phyloP scores from a whole-genome alignment of 2,888 invertebrate species.

The Lottia gigantea region DNA sequence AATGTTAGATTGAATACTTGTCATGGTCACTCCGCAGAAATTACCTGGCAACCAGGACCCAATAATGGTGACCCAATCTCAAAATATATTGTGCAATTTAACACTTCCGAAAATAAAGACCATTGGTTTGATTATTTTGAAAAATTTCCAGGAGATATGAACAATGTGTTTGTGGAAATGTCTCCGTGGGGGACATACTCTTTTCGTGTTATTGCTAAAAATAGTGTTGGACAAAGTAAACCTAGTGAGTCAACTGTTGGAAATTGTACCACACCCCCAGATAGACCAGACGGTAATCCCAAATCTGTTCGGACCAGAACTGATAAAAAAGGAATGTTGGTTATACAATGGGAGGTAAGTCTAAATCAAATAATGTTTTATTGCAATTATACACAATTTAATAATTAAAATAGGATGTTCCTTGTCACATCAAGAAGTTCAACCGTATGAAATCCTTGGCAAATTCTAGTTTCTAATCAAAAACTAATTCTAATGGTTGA shows the following conservation, averaged over 20 bases:
- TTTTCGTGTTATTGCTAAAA: conserved; percentile 65
- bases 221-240: conserved; percentile 64
- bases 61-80: conserved; percentile 94
- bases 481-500: too few relatives aligned
- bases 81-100: conserved; percentile 89
- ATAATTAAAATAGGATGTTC: too few relatives aligned
- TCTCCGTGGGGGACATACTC: conserved; percentile 66
- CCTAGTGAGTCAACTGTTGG: conserved; percentile 58
- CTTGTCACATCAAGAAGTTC: too few relatives aligned
- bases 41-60: conserved; percentile 85
- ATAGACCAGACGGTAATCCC: conserved; percentile 62
- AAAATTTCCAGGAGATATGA: conserved; percentile 38
- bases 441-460: too few relatives aligned
- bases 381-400: too few relatives aligned
- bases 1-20: conserved; percentile 75
- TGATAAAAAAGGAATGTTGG: conserved; percentile 60
- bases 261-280: conserved; percentile 58
- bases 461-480: too few relatives aligned
- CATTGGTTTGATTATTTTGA: conserved; percentile 75
- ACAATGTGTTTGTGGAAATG: conserved; percentile 44
- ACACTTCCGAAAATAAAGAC: conserved; percentile 92
- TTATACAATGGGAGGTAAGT: conserved; percentile 66
- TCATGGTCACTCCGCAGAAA: conserved; percentile 66
- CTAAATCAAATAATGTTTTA: background rate
- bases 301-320: conserved; percentile 64